Evolutionary conservation across 2,797 vertebrate species (phyloP).

Genomic region (Champsocephalus esox): DNA sequence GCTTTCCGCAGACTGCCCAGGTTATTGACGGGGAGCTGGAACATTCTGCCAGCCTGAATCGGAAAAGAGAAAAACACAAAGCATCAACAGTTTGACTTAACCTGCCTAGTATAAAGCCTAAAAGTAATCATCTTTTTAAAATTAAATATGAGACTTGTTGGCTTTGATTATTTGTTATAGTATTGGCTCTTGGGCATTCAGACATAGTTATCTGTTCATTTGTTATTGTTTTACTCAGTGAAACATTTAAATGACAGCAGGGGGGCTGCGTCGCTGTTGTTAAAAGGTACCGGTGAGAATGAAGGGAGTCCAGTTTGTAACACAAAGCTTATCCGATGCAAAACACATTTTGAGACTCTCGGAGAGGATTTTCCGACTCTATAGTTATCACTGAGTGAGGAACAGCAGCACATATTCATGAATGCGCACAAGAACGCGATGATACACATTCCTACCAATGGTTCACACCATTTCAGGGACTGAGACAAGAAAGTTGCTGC

Average conservation of each 20-base stretch:
- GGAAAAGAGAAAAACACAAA: conserved; percentile 28
- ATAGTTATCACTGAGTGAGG: no score
- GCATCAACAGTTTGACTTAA: conserved; percentile 28
- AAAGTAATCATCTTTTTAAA: not conserved
- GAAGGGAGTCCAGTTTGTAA: not conserved
- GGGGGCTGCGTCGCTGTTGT: no score
- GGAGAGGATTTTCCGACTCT: not conserved
- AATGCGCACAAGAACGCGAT: not conserved
- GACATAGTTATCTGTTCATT: not conserved
- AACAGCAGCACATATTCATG: not conserved
- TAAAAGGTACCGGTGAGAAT: not conserved
- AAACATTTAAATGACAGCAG: not conserved
- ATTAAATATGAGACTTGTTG: not conserved
- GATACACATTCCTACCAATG: not conserved
- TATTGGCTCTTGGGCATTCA: not conserved
- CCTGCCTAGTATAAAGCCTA: not conserved
- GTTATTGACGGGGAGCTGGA: conserved; percentile 99
- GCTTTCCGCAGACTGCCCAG: conserved; percentile 99
- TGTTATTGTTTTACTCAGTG: not conserved
- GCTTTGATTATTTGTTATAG: not conserved
- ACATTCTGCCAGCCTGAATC: conserved; percentile 93
- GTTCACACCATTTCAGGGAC: not conserved
- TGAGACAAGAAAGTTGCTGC: not conserved
- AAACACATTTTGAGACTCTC: not conserved
- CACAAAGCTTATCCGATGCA: not conserved